phyloP scores from a whole-genome alignment of 2,113 vertebrate genomes.

The Colaptes auratus region DNA sequence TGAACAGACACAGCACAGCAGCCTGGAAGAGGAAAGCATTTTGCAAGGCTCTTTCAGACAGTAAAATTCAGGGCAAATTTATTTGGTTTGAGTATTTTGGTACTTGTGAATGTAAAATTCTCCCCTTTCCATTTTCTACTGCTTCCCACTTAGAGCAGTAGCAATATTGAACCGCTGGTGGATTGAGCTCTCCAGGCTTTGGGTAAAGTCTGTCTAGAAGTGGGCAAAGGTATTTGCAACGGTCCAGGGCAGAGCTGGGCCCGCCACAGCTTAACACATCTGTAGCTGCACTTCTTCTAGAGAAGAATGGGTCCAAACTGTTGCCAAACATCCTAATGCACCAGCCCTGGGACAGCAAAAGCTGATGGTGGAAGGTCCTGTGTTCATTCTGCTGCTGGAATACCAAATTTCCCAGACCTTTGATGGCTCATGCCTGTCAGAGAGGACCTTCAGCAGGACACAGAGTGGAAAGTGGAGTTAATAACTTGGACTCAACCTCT shows the following conservation, averaged over 20 bases:
- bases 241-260: not conserved
- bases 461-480: not conserved
- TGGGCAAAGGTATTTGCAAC: not conserved
- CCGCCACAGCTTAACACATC: not conserved
- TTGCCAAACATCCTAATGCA: not conserved
- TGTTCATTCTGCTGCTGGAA: not conserved
- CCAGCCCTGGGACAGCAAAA: not conserved
- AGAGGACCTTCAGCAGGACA: not conserved
- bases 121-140: not conserved
- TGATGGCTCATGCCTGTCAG: not conserved
- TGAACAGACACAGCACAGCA: not conserved
- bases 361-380: not conserved
- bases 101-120: not conserved
- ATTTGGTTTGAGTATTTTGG: slow-evolving; percentile 10
- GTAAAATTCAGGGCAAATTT: slow-evolving; percentile 23
- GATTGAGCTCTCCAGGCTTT: not conserved
- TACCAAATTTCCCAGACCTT: not conserved
- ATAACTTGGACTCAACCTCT: not conserved
- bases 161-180: not conserved
- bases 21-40: slow-evolving; percentile 22
- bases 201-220: not conserved
- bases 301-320: not conserved
- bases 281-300: not conserved
- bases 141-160: not conserved
- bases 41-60: slow-evolving; percentile 12